Conservation (phyloP, 2,797 vertebrate species). For the Sparidentex hasta region DNA sequence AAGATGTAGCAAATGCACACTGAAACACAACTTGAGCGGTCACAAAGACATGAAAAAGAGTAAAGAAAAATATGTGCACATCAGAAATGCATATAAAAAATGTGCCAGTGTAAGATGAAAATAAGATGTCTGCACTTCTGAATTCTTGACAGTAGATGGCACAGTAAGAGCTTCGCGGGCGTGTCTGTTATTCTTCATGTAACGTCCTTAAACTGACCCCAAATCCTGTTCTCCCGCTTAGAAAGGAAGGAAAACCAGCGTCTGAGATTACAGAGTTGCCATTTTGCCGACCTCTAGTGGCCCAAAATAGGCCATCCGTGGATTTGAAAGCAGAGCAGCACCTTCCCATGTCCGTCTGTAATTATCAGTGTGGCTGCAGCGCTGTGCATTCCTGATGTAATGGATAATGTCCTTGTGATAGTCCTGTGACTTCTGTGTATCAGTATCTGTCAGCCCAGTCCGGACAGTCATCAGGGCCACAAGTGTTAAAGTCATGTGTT, state of each 20-base stretch:
- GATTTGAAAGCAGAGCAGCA: neutral
- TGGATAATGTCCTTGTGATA: slow-evolving; percentile 5
- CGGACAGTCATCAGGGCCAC: neutral
- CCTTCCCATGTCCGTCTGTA: neutral
- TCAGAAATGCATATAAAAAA: neutral
- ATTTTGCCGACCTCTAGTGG: slow-evolving; percentile 46
- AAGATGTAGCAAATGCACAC: neutral
- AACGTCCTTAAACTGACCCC: neutral
- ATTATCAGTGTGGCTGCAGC: too few species aligned
- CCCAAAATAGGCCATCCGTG: neutral
- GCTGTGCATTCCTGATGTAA: slow-evolving; percentile 14
- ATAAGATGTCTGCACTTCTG: neutral
- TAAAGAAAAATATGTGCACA: neutral
- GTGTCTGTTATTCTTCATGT: neutral
- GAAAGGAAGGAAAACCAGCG: neutral
- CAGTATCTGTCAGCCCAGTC: neutral
- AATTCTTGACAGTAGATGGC: neutral
- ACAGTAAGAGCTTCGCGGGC: neutral
- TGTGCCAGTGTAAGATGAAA: neutral
- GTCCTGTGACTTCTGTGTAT: slow-evolving; percentile 32
- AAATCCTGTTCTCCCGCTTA: neutral
- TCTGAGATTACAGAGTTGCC: neutral
- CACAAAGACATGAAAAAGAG: too few species aligned
- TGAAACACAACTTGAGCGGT: neutral
- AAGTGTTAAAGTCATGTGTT: slow-evolving; percentile 33